phyloP scores from a whole-genome alignment of 2,888 invertebrate species.

The Resseliella maxima region DNA sequence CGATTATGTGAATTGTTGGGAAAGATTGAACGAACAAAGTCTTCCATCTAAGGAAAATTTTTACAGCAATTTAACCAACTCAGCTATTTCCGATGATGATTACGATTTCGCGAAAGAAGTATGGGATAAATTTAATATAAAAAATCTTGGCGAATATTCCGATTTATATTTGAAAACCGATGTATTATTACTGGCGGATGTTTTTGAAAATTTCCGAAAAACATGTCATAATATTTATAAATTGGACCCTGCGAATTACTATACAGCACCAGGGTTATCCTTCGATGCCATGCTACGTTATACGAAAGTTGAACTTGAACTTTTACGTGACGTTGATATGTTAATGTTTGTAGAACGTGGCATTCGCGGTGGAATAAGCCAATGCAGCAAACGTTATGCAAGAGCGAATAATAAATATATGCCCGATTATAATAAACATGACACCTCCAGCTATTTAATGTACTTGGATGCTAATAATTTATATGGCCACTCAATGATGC shows the following conservation, averaged over 20 bases:
- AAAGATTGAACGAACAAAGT: constrained; percentile 59
- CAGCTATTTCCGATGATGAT: constrained; percentile 58
- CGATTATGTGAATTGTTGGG: constrained; percentile 60
- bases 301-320: constrained; percentile 62
- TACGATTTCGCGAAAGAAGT: constrained; percentile 62
- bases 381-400: not conserved
- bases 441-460: constrained; percentile 60
- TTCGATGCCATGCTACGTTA: constrained; percentile 64
- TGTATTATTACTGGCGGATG: constrained; percentile 62
- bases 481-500: constrained; percentile 64
- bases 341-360: constrained; percentile 62
- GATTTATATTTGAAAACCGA: constrained; percentile 62
- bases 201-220: constrained; percentile 63
- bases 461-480: constrained; percentile 64
- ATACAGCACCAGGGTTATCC: constrained; percentile 63
- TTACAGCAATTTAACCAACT: constrained; percentile 59
- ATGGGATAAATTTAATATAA: constrained; percentile 60
- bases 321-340: constrained; percentile 64
- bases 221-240: constrained; percentile 60
- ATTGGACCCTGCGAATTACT: constrained; percentile 63
- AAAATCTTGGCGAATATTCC: constrained; percentile 61
- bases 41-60: constrained; percentile 59
- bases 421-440: not conserved
- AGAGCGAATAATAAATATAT: not conserved
- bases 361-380: constrained; percentile 52